phyloP scores from a whole-genome alignment of 2,113 vertebrate species.

The Tautogolabrus adspersus region DNA sequence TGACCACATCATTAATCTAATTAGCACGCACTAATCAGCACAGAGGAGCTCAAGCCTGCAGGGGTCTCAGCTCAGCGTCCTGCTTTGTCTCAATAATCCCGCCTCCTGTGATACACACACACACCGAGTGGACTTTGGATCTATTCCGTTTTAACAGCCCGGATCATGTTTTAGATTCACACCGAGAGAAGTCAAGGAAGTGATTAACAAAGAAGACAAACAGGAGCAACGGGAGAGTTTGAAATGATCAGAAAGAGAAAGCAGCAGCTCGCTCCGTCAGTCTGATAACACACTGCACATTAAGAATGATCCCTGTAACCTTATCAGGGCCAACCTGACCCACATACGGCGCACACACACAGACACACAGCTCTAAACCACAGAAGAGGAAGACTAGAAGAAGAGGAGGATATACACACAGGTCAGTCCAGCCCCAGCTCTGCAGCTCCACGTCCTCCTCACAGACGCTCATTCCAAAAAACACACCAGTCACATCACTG shows the following conservation, averaged over 20 bases:
- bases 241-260: not conserved
- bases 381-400: not conserved
- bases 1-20: too few species aligned
- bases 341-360: not conserved
- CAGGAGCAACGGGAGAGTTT: not conserved
- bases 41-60: too few species aligned
- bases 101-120: not conserved
- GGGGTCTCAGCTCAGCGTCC: too few species aligned
- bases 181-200: not conserved
- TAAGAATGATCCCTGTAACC: constrained; percentile 6
- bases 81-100: too few species aligned
- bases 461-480: constrained; percentile 57
- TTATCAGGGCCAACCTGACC: constrained; percentile 20
- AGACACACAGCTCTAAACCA: not conserved
- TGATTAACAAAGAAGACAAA: not conserved
- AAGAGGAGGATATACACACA: constrained; percentile 76
- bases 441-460: constrained; percentile 73
- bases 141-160: not conserved
- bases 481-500: not conserved
- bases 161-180: not conserved
- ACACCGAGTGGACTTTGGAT: not conserved
- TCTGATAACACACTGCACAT: not conserved
- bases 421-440: constrained; percentile 82
- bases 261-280: not conserved
- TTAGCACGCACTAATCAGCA: too few species aligned